Evolutionary conservation across 1,140 invertebrate genomes (phyloP).

Genomic region (Lepidurus packardi): DNA sequence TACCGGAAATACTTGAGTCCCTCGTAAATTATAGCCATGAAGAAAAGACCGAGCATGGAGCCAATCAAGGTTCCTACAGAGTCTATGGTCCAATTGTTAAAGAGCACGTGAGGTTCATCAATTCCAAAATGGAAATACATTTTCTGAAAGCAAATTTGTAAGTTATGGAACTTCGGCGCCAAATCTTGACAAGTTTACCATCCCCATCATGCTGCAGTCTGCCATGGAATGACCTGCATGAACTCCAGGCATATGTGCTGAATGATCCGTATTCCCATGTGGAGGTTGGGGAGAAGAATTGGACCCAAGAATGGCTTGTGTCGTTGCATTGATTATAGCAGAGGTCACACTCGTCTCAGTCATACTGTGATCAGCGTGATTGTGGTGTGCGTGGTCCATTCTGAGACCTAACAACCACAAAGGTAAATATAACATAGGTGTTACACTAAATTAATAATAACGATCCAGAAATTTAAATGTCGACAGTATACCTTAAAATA

Average conservation of each 20-base stretch:
- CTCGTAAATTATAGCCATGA: conserved; percentile 80
- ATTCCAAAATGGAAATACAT: conserved; percentile 76
- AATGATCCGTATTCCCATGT: neutral
- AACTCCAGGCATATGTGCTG: neutral
- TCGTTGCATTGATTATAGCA: conserved; percentile 19
- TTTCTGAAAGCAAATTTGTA: conserved; percentile 40
- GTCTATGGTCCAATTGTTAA: conserved; percentile 68
- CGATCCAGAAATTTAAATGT: too few relatives aligned
- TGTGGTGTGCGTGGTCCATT: conserved; percentile 31
- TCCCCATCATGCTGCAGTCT: conserved; percentile 25
- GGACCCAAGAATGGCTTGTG: conserved; percentile 15
- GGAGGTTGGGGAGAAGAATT: conserved; percentile 8
- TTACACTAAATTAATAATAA: neutral
- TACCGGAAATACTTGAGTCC: conserved; percentile 80
- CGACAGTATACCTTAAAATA: too few relatives aligned
- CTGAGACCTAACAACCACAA: neutral
- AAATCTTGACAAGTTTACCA: neutral
- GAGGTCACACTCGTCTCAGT: neutral
- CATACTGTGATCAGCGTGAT: conserved; percentile 24
- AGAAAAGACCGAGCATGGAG: conserved; percentile 76
- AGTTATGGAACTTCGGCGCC: neutral
- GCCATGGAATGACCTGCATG: neutral
- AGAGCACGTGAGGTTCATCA: conserved; percentile 62
- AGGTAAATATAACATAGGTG: neutral
- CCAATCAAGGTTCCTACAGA: conserved; percentile 67